Evolutionary conservation across 2,113 vertebrate species (phyloP).

Genomic region (Pteruthius melanotis): DNA sequence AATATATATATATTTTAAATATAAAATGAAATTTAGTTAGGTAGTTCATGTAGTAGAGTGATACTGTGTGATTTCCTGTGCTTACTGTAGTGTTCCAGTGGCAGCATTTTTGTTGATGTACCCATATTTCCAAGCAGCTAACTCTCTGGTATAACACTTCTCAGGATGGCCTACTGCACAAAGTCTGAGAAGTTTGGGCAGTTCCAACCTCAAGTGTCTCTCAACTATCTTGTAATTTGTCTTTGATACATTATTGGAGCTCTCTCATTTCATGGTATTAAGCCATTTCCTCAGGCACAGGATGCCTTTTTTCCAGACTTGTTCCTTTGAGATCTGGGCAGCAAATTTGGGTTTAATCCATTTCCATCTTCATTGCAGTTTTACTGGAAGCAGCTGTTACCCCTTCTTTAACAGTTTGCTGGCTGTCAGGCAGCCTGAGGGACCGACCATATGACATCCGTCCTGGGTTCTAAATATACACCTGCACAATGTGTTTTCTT

Average conservation of each 20-base stretch:
- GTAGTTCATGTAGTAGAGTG: neutral
- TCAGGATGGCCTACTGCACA: neutral
- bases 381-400: slow-evolving; percentile 40
- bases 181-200: neutral
- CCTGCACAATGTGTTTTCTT: slow-evolving; percentile 25
- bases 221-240: neutral
- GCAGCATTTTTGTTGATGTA: neutral
- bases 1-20: neutral
- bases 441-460: slow-evolving; percentile 18
- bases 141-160: neutral
- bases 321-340: slow-evolving; percentile 20
- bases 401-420: slow-evolving; percentile 6
- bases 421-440: neutral
- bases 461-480: slow-evolving; percentile 21
- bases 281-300: slow-evolving; percentile 36
- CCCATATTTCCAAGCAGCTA: neutral
- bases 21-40: neutral
- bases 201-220: neutral
- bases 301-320: slow-evolving; percentile 16
- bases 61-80: neutral
- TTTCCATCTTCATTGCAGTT: slow-evolving; percentile 4
- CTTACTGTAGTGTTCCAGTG: neutral
- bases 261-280: neutral
- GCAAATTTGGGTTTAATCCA: slow-evolving; percentile 39
- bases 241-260: slow-evolving; percentile 21